A percentile compares a stretch with the other conserved stretches of the same genome.
phyloP scores from a whole-genome alignment of 1,140 invertebrate genomes.

The Drosophila orosa region DNA sequence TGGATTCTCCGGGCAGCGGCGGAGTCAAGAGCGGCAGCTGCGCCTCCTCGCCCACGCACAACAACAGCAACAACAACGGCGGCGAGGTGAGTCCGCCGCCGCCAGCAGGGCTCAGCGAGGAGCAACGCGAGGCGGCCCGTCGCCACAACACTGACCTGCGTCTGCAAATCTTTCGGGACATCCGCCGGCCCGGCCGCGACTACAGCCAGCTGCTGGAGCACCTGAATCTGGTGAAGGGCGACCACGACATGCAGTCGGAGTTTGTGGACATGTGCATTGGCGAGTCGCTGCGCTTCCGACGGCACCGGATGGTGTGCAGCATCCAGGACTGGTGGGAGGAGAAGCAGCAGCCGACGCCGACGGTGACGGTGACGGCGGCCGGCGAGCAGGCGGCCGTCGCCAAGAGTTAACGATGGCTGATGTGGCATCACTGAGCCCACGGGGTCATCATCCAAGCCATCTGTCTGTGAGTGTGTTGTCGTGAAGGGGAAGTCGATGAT shows the following conservation, averaged over 20 bases:
- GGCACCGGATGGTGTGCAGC: slow-evolving; percentile 88
- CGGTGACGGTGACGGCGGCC: too few relatives aligned
- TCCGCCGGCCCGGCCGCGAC: slow-evolving; percentile 86
- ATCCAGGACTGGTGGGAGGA: slow-evolving; percentile 84
- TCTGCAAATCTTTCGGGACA: slow-evolving; percentile 86
- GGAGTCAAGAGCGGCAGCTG: slow-evolving; percentile 28
- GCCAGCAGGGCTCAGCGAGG: slow-evolving; percentile 62
- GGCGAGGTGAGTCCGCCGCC: slow-evolving; percentile 12
- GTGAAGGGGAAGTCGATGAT: slow-evolving; percentile 1
- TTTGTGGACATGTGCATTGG: slow-evolving; percentile 91
- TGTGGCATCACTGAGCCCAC: slow-evolving; percentile 59
- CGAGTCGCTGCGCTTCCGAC: slow-evolving; percentile 92
- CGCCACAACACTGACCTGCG: slow-evolving; percentile 84
- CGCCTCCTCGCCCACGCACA: slow-evolving; percentile 33
- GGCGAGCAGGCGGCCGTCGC: slow-evolving; percentile 39
- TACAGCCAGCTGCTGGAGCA: slow-evolving; percentile 89
- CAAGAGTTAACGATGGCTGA: slow-evolving; percentile 74
- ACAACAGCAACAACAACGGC: slow-evolving; percentile 37
- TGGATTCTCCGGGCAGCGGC: slow-evolving; percentile 6
- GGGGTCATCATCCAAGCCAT: slow-evolving; percentile 43
- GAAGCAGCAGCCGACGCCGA: slow-evolving; percentile 54
- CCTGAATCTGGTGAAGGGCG: slow-evolving; percentile 90
- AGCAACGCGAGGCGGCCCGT: slow-evolving; percentile 84
- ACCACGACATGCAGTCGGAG: slow-evolving; percentile 87
- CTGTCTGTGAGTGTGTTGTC: slow-evolving; percentile 61